phyloP scores from a whole-genome alignment of 2,888 invertebrate species.

The Polydesmus complanatus region DNA sequence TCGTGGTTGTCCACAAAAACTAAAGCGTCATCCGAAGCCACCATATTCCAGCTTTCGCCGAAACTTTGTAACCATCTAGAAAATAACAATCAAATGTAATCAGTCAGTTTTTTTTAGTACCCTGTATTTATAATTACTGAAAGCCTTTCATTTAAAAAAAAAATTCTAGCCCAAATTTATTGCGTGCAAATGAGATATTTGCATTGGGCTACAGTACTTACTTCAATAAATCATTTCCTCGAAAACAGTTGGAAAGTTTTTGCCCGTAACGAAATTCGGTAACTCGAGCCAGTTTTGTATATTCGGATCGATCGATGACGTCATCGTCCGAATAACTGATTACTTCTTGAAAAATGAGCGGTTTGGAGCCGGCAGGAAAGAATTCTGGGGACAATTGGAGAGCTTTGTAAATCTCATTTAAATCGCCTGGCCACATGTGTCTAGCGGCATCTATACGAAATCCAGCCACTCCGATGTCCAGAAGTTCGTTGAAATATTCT shows the following conservation, averaged over 20 bases:
- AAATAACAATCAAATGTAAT: too few species aligned
- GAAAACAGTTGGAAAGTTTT: conserved; percentile 41
- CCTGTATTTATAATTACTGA: too few species aligned
- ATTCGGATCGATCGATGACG: conserved; percentile 33
- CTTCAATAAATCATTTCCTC: conserved; percentile 39
- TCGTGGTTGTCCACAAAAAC: conserved; percentile 85
- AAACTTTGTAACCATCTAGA: conserved; percentile 18
- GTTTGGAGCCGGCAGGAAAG: conserved; percentile 46
- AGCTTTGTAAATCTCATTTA: conserved; percentile 47
- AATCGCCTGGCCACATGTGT: conserved; percentile 50
- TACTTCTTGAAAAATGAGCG: conserved; percentile 40
- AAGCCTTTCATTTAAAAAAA: too few species aligned
- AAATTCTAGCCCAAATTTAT: not conserved
- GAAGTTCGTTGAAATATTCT: conserved; percentile 48
- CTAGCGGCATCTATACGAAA: conserved; percentile 44
- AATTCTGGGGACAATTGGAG: conserved; percentile 36
- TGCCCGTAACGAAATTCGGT: conserved; percentile 59
- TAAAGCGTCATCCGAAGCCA: conserved; percentile 42
- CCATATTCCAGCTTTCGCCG: conserved; percentile 27
- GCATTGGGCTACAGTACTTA: not conserved
- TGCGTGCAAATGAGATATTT: not conserved
- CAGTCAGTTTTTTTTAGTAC: too few species aligned
- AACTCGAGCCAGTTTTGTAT: conserved; percentile 41
- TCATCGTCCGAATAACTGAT: conserved; percentile 51
- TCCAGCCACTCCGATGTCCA: conserved; percentile 64